Evolutionary conservation across 2,113 vertebrate species (phyloP), one percentile per base, ranked within the genome.

Genomic region (Callipepla squamata): DNA sequence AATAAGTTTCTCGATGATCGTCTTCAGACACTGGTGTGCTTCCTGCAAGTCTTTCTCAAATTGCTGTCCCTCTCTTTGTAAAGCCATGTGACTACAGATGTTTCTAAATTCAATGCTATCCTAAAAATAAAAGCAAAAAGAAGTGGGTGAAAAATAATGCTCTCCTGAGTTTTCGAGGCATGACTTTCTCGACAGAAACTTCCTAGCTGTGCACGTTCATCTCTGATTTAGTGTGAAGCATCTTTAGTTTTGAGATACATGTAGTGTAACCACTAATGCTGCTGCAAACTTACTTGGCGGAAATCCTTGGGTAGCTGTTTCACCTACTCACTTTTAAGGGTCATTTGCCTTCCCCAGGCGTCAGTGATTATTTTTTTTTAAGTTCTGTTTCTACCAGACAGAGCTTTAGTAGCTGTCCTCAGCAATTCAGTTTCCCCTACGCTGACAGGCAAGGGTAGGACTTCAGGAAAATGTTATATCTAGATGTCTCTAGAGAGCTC

Each of bases 21-120:
- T 92, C 90, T 95, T 96, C 96, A 98, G 91, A 91, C 95, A 95
- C 67, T 95, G 81, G 25, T 97, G 92, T 26, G 91, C 94, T 80
- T 92, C 89, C 28, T 63, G 68, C 87, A 98, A 80, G 77, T 96
- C 94, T 90, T 94, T 97, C 76, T 97, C 95, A 92, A 97, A 92
- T 30, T 88, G 81, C 62, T 96, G 91, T 76, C 78, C 91, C 53
- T 97, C 89, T 12, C 67, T 93, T 57, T 96, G 95, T 79, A 97
- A 92, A 91, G 94, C 90, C 73, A 28, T 87, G 36, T 69, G 94
- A 68, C 91, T 97, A 74, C 96, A 97, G 94, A 97, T 96, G 73
- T 98, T 98, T 85, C 96, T 95, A 85, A 98, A 96, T 22, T 97
- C 96, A 91, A 69, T 85, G 70, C 96, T 97, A 9, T 96, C 90